Evolutionary conservation across 2,888 invertebrate genomes (phyloP).

Genomic region (Hofmannophila pseudospretella): DNA sequence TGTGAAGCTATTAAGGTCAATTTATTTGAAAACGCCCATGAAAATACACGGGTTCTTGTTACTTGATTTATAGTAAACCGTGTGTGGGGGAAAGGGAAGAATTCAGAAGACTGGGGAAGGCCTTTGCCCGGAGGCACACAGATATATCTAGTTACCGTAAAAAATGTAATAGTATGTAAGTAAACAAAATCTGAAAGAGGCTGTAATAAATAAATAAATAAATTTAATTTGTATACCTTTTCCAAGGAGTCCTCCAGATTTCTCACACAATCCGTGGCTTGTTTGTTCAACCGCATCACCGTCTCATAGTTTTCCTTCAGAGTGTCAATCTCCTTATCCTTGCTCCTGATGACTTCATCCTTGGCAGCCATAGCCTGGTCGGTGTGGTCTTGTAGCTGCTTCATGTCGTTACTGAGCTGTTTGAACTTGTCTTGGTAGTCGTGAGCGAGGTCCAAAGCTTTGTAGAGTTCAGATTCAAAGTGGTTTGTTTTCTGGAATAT

Average conservation of each 20-base stretch:
- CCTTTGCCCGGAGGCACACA: no score
- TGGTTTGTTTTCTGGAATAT: constrained; percentile 70
- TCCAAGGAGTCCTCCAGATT: constrained; percentile 76
- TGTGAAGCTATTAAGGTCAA: no score
- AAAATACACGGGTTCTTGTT: no score
- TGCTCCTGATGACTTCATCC: constrained; percentile 37
- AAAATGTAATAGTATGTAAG: no score
- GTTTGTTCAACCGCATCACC: constrained; percentile 71
- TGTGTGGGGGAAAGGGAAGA: no score
- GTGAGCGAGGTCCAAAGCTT: constrained; percentile 82
- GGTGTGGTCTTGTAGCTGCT: constrained; percentile 48
- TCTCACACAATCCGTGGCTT: constrained; percentile 78
- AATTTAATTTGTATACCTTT: no score
- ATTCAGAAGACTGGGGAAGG: no score
- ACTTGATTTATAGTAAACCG: no score
- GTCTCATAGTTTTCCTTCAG: constrained; percentile 72
- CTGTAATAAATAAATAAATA: no score
- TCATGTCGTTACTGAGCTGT: constrained; percentile 69
- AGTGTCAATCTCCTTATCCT: constrained; percentile 57
- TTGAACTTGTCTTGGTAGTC: constrained; percentile 82
- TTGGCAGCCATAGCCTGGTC: constrained; percentile 42
- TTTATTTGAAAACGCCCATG: no score
- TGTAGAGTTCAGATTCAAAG: constrained; percentile 84
- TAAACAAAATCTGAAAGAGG: no score
- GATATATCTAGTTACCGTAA: no score